These are phyloP conservation scores for Etheostoma spectabile DNA, from an alignment of 2,113 vertebrate species.

Conservation along the genomic window DNA sequence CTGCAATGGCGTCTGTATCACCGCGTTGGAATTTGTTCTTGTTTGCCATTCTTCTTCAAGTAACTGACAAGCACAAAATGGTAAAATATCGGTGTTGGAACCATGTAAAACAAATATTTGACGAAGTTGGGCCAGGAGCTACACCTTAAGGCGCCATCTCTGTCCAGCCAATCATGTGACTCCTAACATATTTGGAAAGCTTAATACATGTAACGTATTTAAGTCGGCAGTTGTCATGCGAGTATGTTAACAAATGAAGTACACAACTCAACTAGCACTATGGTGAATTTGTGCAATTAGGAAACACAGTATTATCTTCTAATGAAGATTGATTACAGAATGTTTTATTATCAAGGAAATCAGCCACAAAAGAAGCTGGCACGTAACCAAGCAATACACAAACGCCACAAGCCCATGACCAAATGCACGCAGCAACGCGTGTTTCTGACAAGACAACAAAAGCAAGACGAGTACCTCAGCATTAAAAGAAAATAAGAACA, in stretches of 20 bases:
- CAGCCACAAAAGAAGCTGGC: neutral
- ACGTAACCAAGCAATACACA: slow-evolving; percentile 5
- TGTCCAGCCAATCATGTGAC: too few species aligned
- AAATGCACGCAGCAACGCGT: slow-evolving; percentile 65
- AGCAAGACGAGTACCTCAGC: slow-evolving; percentile 28
- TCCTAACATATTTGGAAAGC: neutral
- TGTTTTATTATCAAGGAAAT: neutral
- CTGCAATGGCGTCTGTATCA: too few species aligned
- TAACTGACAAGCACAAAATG: too few species aligned
- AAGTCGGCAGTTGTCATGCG: too few species aligned
- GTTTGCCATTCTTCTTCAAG: too few species aligned
- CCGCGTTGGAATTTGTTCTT: too few species aligned
- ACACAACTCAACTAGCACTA: neutral
- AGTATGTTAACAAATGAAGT: neutral
- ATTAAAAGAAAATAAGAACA: slow-evolving; percentile 18
- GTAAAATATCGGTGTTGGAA: too few species aligned
- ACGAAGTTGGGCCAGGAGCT: too few species aligned
- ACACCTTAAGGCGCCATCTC: too few species aligned
- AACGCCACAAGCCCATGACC: slow-evolving; percentile 29
- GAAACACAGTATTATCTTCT: neutral
- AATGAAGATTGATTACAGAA: neutral
- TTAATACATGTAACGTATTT: too few species aligned
- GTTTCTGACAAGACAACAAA: slow-evolving; percentile 81
- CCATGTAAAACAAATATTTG: too few species aligned
- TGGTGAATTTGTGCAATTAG: neutral